phyloP scores from a whole-genome alignment of 2,888 invertebrate genomes.

The Bibio marci region DNA sequence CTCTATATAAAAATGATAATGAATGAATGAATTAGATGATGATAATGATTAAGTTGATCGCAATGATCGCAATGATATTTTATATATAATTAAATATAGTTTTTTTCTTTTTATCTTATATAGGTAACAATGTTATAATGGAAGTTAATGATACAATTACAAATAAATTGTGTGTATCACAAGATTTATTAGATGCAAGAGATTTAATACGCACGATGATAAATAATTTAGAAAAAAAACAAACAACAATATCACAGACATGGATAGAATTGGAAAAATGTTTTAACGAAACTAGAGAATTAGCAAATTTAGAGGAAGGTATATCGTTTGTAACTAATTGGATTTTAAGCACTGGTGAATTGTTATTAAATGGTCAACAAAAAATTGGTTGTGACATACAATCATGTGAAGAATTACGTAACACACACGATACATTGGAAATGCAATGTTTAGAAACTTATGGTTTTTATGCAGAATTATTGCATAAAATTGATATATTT shows the following conservation, averaged over 20 bases:
- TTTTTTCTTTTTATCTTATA: too few species aligned
- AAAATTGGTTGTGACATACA: slow-evolving; percentile 55
- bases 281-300: slow-evolving; percentile 40
- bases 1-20: too few species aligned
- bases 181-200: slow-evolving; percentile 43
- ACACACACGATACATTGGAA: slow-evolving; percentile 58
- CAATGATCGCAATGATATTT: too few species aligned
- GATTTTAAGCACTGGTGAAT: slow-evolving; percentile 61
- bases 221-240: slow-evolving; percentile 38
- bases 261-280: slow-evolving; percentile 41
- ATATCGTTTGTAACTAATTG: slow-evolving; percentile 57
- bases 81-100: too few species aligned
- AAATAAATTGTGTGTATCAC: slow-evolving; percentile 28
- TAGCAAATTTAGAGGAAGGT: slow-evolving; percentile 41
- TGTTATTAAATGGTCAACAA: slow-evolving; percentile 47
- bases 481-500: slow-evolving; percentile 44
- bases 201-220: slow-evolving; percentile 37
- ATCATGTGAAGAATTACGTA: slow-evolving; percentile 53
- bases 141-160: slow-evolving; percentile 8
- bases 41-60: too few species aligned
- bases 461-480: slow-evolving; percentile 57
- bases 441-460: slow-evolving; percentile 63
- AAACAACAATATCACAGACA: slow-evolving; percentile 39
- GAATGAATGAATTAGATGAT: too few species aligned
- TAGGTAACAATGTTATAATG: slow-evolving; percentile 4